Evolutionary conservation across 2,888 invertebrate species (phyloP).

Genomic region (Hartigia nigra): DNA sequence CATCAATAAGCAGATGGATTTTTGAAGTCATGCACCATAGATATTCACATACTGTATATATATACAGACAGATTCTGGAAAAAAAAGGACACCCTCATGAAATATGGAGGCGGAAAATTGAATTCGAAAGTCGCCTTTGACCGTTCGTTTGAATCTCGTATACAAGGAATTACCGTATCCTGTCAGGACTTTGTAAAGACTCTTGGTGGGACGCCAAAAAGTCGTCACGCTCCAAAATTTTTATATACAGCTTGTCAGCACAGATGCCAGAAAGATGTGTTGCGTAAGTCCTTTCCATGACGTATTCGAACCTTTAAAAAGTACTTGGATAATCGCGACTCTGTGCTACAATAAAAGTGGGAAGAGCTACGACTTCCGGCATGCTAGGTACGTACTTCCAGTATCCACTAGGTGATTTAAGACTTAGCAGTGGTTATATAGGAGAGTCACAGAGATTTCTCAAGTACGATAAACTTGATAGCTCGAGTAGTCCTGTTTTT

Average conservation of each 20-base stretch:
- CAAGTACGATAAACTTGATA: not conserved
- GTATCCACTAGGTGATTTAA: not conserved
- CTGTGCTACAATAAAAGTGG: not conserved
- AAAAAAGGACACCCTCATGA: not conserved
- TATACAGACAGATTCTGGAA: not conserved
- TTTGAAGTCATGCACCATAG: not conserved
- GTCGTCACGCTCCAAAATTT: not conserved
- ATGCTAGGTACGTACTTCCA: not conserved
- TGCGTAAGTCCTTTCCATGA: not conserved
- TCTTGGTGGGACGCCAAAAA: not conserved
- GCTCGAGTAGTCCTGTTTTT: not conserved
- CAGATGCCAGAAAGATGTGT: not conserved
- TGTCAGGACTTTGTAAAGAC: not conserved
- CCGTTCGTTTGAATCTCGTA: slow-evolving; percentile 1
- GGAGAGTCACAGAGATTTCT: not conserved
- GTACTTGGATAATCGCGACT: not conserved
- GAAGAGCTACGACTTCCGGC: not conserved
- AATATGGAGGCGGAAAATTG: slow-evolving; percentile 11
- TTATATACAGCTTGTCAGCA: not conserved
- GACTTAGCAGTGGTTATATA: not conserved
- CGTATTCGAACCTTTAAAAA: not conserved
- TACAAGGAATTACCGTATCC: not conserved
- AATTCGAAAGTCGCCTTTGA: slow-evolving; percentile 4
- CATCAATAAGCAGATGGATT: not conserved
- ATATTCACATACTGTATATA: not conserved